phyloP scores from a whole-genome alignment of 1,140 invertebrate species.

The Camponotus floridanus region DNA sequence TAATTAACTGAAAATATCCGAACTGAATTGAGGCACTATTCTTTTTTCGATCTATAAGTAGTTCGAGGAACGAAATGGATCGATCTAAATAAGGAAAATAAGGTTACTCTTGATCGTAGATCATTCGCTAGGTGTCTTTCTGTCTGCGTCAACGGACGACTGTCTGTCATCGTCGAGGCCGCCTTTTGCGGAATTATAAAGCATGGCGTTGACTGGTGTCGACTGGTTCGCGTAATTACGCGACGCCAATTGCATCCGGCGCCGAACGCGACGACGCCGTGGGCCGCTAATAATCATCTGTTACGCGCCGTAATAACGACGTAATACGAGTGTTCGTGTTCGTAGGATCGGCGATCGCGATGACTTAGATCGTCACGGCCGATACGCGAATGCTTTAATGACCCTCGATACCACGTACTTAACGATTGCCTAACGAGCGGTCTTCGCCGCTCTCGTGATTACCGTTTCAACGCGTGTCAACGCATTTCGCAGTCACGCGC shows the following conservation, averaged over 20 bases:
- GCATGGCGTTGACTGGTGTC: constrained; percentile 16
- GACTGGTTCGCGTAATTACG: constrained; percentile 58
- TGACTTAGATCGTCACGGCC: constrained; percentile 40
- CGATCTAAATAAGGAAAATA: constrained; percentile 26
- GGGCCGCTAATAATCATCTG: constrained; percentile 60
- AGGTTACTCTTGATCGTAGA: constrained; percentile 19
- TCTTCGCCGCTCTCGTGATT: constrained; percentile 32
- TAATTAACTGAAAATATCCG: neutral
- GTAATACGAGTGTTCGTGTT: constrained; percentile 37
- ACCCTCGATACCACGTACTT: constrained; percentile 45
- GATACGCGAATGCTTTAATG: constrained; percentile 50
- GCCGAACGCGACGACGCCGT: constrained; percentile 35
- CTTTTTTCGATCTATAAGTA: neutral
- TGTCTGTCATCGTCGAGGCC: constrained; percentile 5
- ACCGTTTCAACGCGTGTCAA: constrained; percentile 54
- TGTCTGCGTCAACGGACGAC: neutral
- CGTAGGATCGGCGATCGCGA: constrained; percentile 7
- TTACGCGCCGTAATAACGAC: constrained; percentile 50
- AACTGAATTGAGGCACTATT: neutral
- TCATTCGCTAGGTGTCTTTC: constrained; percentile 21
- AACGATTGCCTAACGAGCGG: constrained; percentile 59
- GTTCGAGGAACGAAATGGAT: neutral
- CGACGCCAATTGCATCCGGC: constrained; percentile 55
- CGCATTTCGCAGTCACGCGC: constrained; percentile 29
- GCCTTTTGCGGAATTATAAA: constrained; percentile 57